Evolutionary conservation across 2,113 vertebrate genomes (phyloP), one percentile per base, ranked within the genome.

Genomic region (Leucoraja erinaceus): DNA sequence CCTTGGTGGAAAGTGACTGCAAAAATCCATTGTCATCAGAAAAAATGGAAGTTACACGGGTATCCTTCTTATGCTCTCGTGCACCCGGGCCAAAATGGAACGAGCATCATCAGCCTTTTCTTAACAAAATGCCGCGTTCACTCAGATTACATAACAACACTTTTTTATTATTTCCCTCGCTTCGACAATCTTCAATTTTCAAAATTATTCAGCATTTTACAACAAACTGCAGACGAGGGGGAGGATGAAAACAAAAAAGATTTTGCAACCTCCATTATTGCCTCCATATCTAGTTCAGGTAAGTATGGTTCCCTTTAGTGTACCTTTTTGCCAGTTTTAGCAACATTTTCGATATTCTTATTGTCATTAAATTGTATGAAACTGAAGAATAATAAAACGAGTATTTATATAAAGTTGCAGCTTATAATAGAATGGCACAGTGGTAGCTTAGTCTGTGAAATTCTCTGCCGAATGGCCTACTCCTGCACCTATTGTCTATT

Each of bases 1-100:
- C 94, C 97, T 0, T 98, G 97, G 97, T 98, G 97, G 97, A 94
- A 90, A 92, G 96, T 97, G 93, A 96, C 95, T 5, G 95, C 97
- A 54, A 94, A 88, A 70, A 95, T 93, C 33, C 95, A 94, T 86
- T 72, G 77, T n/a, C 3, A 1, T 4, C 79, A 77, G 0, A 93
- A 47, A 0, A 94, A 90, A 83, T 96, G 96, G 92, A 94, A 95
- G 28, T 77, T 95, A 86, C 94, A 95, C 84, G 96, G 96, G 47
- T 96, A 94, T 93, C 97, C 96, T 0, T 96, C 96, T 0, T 98
- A 98, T 94, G 95, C 95, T 90, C 95, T 98, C 88, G 95, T 94
- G 72, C 93, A 96, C 78, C 93, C 95, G 93, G 93, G 94, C 38
- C 93, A 95, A 79, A 63, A 94, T 78, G 94, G 94, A 59, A 70